Percentiles rank a stretch among this genome's conserved stretches.
Evolutionary conservation across 1,140 invertebrate species (phyloP).

Genomic region (Reticulitermes speratus): DNA sequence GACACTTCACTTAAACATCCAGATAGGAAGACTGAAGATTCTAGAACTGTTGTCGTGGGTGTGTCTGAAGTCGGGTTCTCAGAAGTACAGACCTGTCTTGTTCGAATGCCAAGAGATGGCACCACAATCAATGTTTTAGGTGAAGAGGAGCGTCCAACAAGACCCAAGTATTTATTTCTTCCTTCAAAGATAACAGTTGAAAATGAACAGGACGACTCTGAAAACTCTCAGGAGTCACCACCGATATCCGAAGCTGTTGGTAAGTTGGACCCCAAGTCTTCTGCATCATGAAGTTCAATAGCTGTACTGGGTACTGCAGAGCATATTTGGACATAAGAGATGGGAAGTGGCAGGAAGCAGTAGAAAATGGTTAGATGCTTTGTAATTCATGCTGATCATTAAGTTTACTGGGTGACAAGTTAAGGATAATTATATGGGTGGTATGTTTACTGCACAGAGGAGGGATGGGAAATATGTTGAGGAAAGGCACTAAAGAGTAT

Average conservation of each 20-base stretch:
- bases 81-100: slow-evolving; percentile 42
- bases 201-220: slow-evolving; percentile 4
- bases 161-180: slow-evolving; percentile 29
- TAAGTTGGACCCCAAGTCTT: not conserved
- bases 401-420: too few species aligned
- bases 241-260: not conserved
- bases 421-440: too few species aligned
- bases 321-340: too few species aligned
- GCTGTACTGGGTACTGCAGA: too few species aligned
- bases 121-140: slow-evolving; percentile 29
- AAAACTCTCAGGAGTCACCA: slow-evolving; percentile 21
- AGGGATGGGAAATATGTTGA: too few species aligned
- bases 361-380: too few species aligned
- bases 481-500: too few species aligned
- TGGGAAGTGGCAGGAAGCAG: too few species aligned
- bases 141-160: slow-evolving; percentile 32
- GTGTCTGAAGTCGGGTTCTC: not conserved
- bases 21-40: not conserved
- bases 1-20: not conserved
- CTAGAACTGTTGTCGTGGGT: not conserved
- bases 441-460: too few species aligned
- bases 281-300: not conserved
- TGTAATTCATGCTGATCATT: too few species aligned
- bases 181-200: slow-evolving; percentile 29
- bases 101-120: slow-evolving; percentile 27